Evolutionary conservation across 2,888 invertebrate genomes (phyloP).

Genomic region (Drosophila paranaensis): DNA sequence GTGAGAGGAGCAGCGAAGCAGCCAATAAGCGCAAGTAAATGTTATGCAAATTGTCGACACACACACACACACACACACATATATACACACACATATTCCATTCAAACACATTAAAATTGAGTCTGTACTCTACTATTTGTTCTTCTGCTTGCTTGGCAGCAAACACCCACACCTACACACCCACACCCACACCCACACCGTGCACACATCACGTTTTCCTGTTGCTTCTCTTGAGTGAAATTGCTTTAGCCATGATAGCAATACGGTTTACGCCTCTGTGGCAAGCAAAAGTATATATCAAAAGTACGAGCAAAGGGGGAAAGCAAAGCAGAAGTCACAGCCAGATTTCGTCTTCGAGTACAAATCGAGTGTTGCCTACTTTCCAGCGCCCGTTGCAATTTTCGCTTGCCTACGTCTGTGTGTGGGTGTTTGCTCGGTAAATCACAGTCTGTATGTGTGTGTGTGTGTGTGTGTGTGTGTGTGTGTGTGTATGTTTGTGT

Average conservation of each 20-base stretch:
- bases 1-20: slow-evolving; percentile 3
- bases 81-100: neutral
- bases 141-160: slow-evolving; percentile 6
- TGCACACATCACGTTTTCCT: slow-evolving; percentile 37
- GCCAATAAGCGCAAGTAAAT: slow-evolving; percentile 53
- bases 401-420: slow-evolving; percentile 7
- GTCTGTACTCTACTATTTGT: slow-evolving; percentile 9
- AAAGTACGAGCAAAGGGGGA: neutral
- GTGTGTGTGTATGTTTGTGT: slow-evolving; percentile 1
- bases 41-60: slow-evolving; percentile 60
- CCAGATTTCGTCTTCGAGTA: slow-evolving; percentile 39
- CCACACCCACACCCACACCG: neutral
- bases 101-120: slow-evolving; percentile 16
- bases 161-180: slow-evolving; percentile 1
- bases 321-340: slow-evolving; percentile 12
- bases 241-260: slow-evolving; percentile 36
- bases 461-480: slow-evolving; percentile 9
- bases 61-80: slow-evolving; percentile 7
- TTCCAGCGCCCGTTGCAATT: slow-evolving; percentile 30
- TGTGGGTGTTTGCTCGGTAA: slow-evolving; percentile 29
- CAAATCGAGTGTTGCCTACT: slow-evolving; percentile 43
- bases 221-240: slow-evolving; percentile 52
- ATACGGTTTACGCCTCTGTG: slow-evolving; percentile 26
- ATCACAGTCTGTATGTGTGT: slow-evolving; percentile 16
- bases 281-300: slow-evolving; percentile 7